A percentile compares a stretch with the other conserved stretches of the same genome.
phyloP scores from a whole-genome alignment of 2,797 vertebrate species.

The Bufotes viridis region DNA sequence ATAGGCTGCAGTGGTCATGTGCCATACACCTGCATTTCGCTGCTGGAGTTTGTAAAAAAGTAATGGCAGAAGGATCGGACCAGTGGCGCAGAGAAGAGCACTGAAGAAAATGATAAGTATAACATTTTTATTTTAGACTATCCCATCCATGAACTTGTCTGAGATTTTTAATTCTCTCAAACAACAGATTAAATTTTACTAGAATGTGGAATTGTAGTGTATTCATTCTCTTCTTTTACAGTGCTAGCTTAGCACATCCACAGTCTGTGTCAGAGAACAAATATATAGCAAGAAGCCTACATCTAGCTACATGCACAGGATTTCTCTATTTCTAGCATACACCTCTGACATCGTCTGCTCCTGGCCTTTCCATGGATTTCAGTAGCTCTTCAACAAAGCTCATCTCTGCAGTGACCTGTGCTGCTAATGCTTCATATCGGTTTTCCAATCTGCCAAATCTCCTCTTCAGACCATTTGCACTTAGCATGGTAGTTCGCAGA shows the following conservation, averaged over 20 bases:
- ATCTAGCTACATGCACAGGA: neutral
- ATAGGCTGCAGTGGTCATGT: too few relatives aligned
- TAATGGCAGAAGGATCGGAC: too few relatives aligned
- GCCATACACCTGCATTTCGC: too few relatives aligned
- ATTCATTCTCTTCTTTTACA: neutral
- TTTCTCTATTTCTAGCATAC: constrained; percentile 73
- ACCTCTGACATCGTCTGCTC: constrained; percentile 70
- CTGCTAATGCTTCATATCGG: constrained; percentile 88
- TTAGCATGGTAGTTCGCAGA: constrained; percentile 78
- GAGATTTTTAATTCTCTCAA: too few relatives aligned
- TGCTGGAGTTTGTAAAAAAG: too few relatives aligned
- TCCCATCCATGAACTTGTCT: too few relatives aligned
- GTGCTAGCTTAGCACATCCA: neutral
- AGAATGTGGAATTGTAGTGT: neutral
- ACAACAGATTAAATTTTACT: neutral
- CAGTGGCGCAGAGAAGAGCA: too few relatives aligned
- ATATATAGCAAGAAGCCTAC: neutral
- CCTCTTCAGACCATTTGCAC: constrained; percentile 86
- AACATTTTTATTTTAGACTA: too few relatives aligned
- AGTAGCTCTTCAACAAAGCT: constrained; percentile 95
- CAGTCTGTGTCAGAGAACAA: neutral
- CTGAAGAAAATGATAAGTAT: too few relatives aligned
- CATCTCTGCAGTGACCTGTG: constrained; percentile 90
- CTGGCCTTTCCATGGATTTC: constrained; percentile 81
- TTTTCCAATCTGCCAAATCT: constrained; percentile 91